Base-by-base conservation (phyloP, 2,888 invertebrate genomes). In the Anodontia alba region DNA sequence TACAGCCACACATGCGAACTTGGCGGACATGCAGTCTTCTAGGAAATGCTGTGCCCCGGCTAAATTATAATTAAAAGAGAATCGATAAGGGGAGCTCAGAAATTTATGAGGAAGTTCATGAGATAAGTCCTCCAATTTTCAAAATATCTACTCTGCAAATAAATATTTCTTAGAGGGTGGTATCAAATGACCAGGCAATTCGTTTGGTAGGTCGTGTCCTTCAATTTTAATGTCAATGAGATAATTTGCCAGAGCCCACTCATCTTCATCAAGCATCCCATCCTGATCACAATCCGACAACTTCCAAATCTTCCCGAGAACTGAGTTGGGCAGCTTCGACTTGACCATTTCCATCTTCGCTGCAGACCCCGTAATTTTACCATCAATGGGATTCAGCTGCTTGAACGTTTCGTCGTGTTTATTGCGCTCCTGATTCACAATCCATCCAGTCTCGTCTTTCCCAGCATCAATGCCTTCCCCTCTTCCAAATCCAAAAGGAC, bases 181-280 rank as follows among this genome's bases (percentile, higher is more conserved):
- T 92, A 98, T 96, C 91, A 99, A 96, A 94, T 99, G 99, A 38
- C 96, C 95, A 15, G 99, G 99, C 93, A 99, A 96, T 91, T 97
- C 96, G 46, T 96, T 93, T 26, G 99, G 99, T 90, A 99, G 95
- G 95, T 99, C 98, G 95, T 98, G 97, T 42, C 98, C 98, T 91
- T 94, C 93, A 49, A 94, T 72, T 78, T 93, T 94, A 57, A 94
- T 88, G 73, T 90, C 89, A 38, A 94, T 92, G 12, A 94, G 87
- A 95, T 99, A 99, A 97, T 98, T 98, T 36, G 99, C 98, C 84
- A 99, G 96, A 42, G 99, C 99, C 95, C 99, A 99, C 95, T 99
- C 99, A 91, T 99, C 99, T 20, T 96, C 95, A 95, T 99, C 99
- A 90, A 99, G 95, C 95, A 97, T 96, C 49, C 99, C 99, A 95